Conservation (phyloP, 2,888 invertebrate genomes). For the Mechanitis messenoides region DNA sequence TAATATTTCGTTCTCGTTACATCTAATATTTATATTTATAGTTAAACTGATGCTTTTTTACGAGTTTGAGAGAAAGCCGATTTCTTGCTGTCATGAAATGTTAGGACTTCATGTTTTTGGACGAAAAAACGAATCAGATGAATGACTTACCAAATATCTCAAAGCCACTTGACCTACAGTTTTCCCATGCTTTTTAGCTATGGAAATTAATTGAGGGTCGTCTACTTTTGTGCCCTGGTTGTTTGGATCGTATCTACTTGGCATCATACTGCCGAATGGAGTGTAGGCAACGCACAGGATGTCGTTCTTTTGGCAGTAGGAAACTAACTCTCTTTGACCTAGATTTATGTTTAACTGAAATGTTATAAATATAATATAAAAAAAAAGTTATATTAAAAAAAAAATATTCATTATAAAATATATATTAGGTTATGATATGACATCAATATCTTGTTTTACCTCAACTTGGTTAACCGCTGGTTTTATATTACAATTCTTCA, state of each 20-base stretch:
- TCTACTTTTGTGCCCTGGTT: conserved; percentile 72
- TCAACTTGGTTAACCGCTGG: conserved; percentile 78
- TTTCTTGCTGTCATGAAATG: too few species aligned
- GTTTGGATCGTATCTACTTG: conserved; percentile 55
- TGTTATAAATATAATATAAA: neutral
- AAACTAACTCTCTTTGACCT: conserved; percentile 79
- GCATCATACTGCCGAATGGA: conserved; percentile 79
- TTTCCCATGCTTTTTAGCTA: conserved; percentile 79
- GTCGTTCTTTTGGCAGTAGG: conserved; percentile 76
- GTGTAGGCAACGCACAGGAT: conserved; percentile 80
- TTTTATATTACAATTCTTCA: conserved; percentile 75
- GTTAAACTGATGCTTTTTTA: too few species aligned
- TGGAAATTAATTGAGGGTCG: conserved; percentile 71
- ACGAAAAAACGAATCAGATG: too few species aligned
- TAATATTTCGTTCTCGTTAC: too few species aligned
- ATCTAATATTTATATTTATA: too few species aligned
- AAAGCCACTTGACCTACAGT: conserved; percentile 79
- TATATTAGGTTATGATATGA: too few species aligned
- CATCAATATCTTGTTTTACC: conserved; percentile 36
- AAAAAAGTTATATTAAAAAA: neutral
- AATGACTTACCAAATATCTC: conserved; percentile 74
- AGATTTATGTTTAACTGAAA: conserved; percentile 77
- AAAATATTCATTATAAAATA: too few species aligned
- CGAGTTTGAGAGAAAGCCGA: too few species aligned
- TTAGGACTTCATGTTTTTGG: too few species aligned